Conservation (phyloP, 2,113 vertebrate species). For the Mellivora capensis region DNA sequence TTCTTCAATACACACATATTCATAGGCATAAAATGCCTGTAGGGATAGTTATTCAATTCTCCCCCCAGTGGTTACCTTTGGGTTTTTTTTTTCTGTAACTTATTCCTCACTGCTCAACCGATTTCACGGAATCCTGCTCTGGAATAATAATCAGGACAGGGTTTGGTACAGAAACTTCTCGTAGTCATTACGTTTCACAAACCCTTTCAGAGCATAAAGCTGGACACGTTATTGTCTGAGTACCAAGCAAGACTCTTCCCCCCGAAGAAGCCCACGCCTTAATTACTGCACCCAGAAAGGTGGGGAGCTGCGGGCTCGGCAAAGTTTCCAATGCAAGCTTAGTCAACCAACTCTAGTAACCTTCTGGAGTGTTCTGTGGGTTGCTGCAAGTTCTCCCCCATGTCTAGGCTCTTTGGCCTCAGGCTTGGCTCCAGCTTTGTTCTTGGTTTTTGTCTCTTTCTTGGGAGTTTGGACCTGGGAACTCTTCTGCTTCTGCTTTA, state of each 20-base stretch:
- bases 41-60: neutral
- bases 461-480: conserved; percentile 80
- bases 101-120: conserved; percentile 15
- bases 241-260: neutral
- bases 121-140: conserved; percentile 4
- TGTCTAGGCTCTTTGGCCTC: neutral
- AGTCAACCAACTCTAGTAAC: neutral
- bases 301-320: neutral
- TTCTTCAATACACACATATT: neutral
- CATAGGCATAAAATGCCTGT: neutral
- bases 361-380: neutral
- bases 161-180: neutral
- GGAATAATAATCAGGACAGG: conserved; percentile 23
- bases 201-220: neutral
- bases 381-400: neutral
- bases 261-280: neutral
- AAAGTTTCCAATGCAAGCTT: neutral
- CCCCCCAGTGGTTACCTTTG: neutral
- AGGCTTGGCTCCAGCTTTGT: conserved; percentile 69
- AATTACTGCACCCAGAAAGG: neutral
- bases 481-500: conserved; percentile 88
- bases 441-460: conserved; percentile 74
- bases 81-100: neutral
- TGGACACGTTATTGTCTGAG: neutral
- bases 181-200: neutral